Percentiles rank a stretch among this genome's conserved stretches.
Evolutionary conservation across 37 sponge, comb jelly and placozoan species (phyloP).

Genomic region (Oscarella lobularis): DNA sequence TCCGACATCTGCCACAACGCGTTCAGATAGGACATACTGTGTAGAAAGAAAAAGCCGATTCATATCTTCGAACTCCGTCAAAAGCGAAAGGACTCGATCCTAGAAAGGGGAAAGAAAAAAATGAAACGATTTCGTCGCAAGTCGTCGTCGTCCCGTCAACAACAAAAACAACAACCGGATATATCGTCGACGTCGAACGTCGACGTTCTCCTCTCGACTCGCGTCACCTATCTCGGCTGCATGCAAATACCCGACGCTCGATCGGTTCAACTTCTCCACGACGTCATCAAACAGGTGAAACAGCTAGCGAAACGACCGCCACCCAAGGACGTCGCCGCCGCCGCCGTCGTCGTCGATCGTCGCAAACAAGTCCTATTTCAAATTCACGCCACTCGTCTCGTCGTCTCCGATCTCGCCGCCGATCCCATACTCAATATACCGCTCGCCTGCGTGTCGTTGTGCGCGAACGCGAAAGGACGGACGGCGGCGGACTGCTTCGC

Average conservation of each 20-base stretch:
- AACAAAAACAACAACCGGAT: neutral
- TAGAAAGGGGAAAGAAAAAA: too few relatives aligned
- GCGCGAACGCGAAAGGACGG: neutral
- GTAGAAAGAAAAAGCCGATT: too few relatives aligned
- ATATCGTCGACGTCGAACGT: neutral
- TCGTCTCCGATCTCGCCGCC: neutral
- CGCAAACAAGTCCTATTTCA: neutral
- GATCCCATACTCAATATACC: neutral
- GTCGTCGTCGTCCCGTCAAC: neutral
- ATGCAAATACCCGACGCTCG: neutral
- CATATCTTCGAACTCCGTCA: too few relatives aligned
- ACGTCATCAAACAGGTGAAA: neutral
- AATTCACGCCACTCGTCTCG: neutral
- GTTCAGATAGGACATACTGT: too few relatives aligned
- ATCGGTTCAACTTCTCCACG: neutral
- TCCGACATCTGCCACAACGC: too few relatives aligned
- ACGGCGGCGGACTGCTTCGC: neutral
- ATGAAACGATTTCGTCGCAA: conserved; percentile 1
- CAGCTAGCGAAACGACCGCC: neutral
- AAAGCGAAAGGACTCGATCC: too few relatives aligned
- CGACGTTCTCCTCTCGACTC: neutral
- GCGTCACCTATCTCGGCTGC: neutral
- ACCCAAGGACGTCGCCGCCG: too few relatives aligned
- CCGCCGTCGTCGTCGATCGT: too few relatives aligned
- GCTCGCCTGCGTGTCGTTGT: neutral